Conservation (phyloP, 2,797 vertebrate genomes). For the Astyanax mexicanus region DNA sequence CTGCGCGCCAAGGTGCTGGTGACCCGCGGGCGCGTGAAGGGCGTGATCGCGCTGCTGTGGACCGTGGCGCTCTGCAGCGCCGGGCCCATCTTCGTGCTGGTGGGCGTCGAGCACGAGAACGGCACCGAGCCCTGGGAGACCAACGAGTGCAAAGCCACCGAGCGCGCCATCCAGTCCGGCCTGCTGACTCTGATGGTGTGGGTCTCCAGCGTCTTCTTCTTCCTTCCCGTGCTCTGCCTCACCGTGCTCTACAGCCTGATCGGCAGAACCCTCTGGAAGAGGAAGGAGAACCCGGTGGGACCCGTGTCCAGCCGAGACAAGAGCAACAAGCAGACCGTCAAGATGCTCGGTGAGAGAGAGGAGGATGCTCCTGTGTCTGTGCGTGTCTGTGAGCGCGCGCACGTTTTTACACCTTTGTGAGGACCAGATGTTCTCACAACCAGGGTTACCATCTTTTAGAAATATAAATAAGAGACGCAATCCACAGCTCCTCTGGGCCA, state of each 20-base stretch:
- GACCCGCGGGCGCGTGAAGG: constrained; percentile 91
- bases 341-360: constrained; percentile 94
- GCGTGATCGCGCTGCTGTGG: constrained; percentile 91
- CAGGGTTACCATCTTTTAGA: too few species aligned
- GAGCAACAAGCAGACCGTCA: constrained; percentile 94
- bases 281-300: constrained; percentile 83
- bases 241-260: constrained; percentile 98
- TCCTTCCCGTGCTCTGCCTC: constrained; percentile 95
- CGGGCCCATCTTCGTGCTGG: constrained; percentile 92
- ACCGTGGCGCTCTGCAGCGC: constrained; percentile 90
- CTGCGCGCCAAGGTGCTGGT: constrained; percentile 93
- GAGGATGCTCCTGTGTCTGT: too few species aligned
- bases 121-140: constrained; percentile 84
- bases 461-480: too few species aligned
- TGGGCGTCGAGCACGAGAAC: constrained; percentile 91
- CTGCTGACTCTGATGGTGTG: constrained; percentile 96
- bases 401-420: too few species aligned
- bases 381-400: too few species aligned
- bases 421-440: too few species aligned
- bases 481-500: too few species aligned
- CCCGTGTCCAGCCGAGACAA: constrained; percentile 87
- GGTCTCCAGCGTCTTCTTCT: constrained; percentile 96
- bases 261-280: constrained; percentile 92
- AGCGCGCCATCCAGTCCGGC: constrained; percentile 92
- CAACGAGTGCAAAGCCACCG: constrained; percentile 92